These are phyloP conservation scores for Apostichopus parvimensis DNA, from an alignment of 35 echinoderm and acorn worm genomes.

Conservation along the genomic window DNA sequence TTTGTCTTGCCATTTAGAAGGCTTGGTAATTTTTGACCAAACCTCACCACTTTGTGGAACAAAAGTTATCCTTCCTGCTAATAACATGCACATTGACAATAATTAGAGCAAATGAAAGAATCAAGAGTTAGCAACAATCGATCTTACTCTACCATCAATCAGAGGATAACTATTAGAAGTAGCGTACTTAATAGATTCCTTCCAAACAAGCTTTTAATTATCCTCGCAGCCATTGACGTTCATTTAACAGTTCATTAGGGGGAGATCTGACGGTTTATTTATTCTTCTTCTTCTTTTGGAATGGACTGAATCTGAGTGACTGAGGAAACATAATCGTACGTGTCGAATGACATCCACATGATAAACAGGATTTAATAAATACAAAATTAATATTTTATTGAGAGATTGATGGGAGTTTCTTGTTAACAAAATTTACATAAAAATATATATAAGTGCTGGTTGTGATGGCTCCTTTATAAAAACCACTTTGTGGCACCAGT, in stretches of 20 bases:
- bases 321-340: background rate
- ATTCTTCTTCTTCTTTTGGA: background rate
- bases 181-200: background rate
- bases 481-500: too few species aligned
- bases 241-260: background rate
- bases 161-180: background rate
- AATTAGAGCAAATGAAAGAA: background rate
- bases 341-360: background rate
- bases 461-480: too few species aligned
- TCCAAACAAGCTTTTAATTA: background rate
- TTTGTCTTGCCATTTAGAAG: too few species aligned
- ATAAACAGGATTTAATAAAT: too few species aligned
- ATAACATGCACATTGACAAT: background rate
- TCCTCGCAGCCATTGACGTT: background rate
- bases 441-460: too few species aligned
- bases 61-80: too few species aligned
- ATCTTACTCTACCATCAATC: background rate
- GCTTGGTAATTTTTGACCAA: too few species aligned
- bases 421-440: too few species aligned
- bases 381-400: too few species aligned
- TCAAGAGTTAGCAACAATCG: background rate
- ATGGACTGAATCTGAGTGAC: background rate
- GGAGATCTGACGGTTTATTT: background rate
- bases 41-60: too few species aligned
- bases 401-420: too few species aligned